Evolutionary conservation across 2,888 invertebrate species (phyloP).

Genomic region (Arge pagana): DNA sequence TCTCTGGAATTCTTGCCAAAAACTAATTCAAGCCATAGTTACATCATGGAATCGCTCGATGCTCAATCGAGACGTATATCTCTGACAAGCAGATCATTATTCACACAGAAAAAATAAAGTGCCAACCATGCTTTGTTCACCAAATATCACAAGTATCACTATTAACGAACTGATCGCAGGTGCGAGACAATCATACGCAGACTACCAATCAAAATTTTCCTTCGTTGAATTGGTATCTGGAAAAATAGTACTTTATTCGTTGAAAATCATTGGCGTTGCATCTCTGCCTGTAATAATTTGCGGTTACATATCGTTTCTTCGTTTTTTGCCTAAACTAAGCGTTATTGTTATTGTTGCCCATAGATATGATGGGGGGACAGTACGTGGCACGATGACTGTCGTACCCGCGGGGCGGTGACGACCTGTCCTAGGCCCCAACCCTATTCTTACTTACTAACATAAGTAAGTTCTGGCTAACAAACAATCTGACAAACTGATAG

Average conservation of each 20-base stretch:
- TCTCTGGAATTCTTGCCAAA: too few relatives aligned
- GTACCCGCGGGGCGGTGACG: slow-evolving; percentile 65
- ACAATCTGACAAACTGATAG: slow-evolving; percentile 42
- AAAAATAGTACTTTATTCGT: background rate
- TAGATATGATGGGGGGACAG: slow-evolving; percentile 66
- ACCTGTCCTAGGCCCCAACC: slow-evolving; percentile 60
- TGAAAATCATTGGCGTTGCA: slow-evolving; percentile 5
- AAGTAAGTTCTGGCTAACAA: slow-evolving; percentile 60
- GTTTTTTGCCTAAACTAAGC: slow-evolving; percentile 59
- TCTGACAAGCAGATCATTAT: too few relatives aligned
- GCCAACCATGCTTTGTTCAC: too few relatives aligned
- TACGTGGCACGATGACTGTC: slow-evolving; percentile 67
- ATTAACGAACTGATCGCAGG: too few relatives aligned
- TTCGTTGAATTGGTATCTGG: too few relatives aligned
- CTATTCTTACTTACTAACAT: slow-evolving; percentile 60
- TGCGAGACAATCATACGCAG: too few relatives aligned
- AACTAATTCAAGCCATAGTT: too few relatives aligned
- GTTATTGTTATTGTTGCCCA: slow-evolving; percentile 58
- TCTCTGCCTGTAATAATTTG: slow-evolving; percentile 13
- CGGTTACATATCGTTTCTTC: slow-evolving; percentile 20
- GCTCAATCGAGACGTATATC: too few relatives aligned
- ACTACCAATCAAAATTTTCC: too few relatives aligned
- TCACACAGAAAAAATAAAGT: too few relatives aligned
- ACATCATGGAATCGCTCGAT: too few relatives aligned
- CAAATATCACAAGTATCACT: too few relatives aligned